phyloP scores from a whole-genome alignment of 1,140 invertebrate species.

The Hydropsyche tenuis region DNA sequence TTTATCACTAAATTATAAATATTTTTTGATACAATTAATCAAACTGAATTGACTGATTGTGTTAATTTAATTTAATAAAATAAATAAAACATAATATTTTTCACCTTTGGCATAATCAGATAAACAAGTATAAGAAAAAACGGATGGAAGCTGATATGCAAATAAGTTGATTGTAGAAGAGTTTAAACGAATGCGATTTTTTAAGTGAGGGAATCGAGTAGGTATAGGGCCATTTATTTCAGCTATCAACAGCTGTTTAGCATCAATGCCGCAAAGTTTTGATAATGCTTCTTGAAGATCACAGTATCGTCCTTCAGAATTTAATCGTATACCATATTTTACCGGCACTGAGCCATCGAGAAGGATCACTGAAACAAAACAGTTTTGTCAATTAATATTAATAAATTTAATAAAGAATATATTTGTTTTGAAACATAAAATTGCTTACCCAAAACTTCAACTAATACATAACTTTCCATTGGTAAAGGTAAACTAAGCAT shows the following conservation, averaged over 20 bases:
- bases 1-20: no score
- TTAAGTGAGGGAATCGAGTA: slow-evolving; percentile 60
- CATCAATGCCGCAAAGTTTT: slow-evolving; percentile 68
- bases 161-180: slow-evolving; percentile 54
- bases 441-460: slow-evolving; percentile 74
- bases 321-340: slow-evolving; percentile 81
- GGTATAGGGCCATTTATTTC: slow-evolving; percentile 74
- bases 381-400: slow-evolving; percentile 26
- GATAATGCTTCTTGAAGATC: slow-evolving; percentile 75
- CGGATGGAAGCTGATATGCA: slow-evolving; percentile 57
- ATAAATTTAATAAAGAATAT: slow-evolving; percentile 24
- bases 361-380: slow-evolving; percentile 68
- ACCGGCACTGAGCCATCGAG: slow-evolving; percentile 80
- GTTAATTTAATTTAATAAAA: no score
- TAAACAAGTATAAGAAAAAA: slow-evolving; percentile 20
- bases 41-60: no score
- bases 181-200: slow-evolving; percentile 52
- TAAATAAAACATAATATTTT: background rate
- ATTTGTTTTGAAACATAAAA: background rate
- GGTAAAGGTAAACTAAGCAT: slow-evolving; percentile 86
- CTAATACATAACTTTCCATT: slow-evolving; percentile 76
- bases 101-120: background rate
- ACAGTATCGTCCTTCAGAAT: slow-evolving; percentile 78
- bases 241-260: slow-evolving; percentile 70
- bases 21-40: no score